Conservation (phyloP, 2,888 invertebrate genomes). For the Hirudinaria manillensis region DNA sequence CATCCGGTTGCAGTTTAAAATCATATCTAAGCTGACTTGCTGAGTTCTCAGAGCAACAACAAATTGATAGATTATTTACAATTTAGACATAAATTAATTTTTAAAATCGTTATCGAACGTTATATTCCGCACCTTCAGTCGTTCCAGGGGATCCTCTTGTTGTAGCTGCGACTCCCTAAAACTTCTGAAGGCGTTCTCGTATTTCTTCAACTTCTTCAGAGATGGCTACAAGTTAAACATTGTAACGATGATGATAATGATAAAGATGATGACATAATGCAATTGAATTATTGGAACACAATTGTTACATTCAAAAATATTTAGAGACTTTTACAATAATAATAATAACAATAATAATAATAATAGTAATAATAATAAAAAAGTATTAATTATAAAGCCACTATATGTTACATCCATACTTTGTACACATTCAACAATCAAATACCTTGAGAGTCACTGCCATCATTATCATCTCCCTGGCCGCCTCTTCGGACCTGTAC, state of each 20-base stretch:
- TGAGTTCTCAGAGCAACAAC: too few relatives aligned
- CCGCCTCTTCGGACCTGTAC: conserved; percentile 79
- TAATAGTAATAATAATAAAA: not conserved
- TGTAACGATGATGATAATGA: not conserved
- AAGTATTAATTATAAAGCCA: too few relatives aligned
- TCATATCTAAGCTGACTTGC: too few relatives aligned
- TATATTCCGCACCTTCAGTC: conserved; percentile 57
- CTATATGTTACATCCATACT: too few relatives aligned
- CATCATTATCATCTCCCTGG: conserved; percentile 78
- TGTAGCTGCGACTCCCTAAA: conserved; percentile 62
- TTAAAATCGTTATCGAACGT: too few relatives aligned
- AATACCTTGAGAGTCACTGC: conserved; percentile 80
- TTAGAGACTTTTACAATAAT: too few relatives aligned
- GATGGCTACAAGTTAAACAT: conserved; percentile 19
- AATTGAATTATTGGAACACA: too few relatives aligned
- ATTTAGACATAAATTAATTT: too few relatives aligned
- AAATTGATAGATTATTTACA: too few relatives aligned
- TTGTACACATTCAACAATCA: too few relatives aligned
- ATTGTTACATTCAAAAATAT: too few relatives aligned
- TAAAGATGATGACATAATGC: not conserved
- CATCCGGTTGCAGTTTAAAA: too few relatives aligned
- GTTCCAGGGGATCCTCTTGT: conserved; percentile 57
- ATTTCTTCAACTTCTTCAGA: conserved; percentile 79
- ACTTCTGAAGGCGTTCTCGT: conserved; percentile 79
- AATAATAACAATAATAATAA: not conserved